These are phyloP conservation scores for Sialia sialis DNA, from an alignment of 2,113 vertebrate genomes.

Conservation along the genomic window DNA sequence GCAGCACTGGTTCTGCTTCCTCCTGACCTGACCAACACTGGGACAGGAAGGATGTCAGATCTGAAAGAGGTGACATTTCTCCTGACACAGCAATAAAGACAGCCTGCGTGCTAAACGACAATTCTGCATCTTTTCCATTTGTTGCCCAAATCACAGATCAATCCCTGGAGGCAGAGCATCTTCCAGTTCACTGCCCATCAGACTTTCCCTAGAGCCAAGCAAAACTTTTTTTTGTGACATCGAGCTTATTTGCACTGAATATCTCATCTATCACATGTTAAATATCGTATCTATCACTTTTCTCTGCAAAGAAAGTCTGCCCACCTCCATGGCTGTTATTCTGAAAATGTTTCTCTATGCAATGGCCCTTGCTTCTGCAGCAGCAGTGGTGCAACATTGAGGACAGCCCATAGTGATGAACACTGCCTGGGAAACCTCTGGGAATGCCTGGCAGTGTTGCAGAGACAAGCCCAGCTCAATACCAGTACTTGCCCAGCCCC, in stretches of 20 bases:
- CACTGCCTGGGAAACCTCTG: not conserved
- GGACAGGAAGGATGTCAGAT: not conserved
- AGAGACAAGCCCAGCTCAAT: not conserved
- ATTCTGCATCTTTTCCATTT: not conserved
- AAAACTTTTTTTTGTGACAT: not conserved
- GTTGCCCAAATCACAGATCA: not conserved
- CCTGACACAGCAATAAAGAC: not conserved
- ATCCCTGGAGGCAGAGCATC: not conserved
- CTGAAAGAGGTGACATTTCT: not conserved
- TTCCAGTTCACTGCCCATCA: not conserved
- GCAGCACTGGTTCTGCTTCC: not conserved
- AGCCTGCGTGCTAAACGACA: not conserved
- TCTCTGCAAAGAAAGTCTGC: not conserved
- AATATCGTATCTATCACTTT: not conserved
- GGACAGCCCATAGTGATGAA: accelerated
- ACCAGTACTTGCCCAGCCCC: not conserved
- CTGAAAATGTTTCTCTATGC: not conserved
- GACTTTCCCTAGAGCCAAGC: not conserved
- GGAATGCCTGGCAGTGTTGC: not conserved
- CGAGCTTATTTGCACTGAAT: not conserved
- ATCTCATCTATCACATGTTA: not conserved
- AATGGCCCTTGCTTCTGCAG: not conserved
- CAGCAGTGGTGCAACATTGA: not conserved
- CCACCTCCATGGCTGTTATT: not conserved
- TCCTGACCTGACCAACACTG: not conserved